phyloP scores from a whole-genome alignment of 2,888 invertebrate species.

The Tachina fera region DNA sequence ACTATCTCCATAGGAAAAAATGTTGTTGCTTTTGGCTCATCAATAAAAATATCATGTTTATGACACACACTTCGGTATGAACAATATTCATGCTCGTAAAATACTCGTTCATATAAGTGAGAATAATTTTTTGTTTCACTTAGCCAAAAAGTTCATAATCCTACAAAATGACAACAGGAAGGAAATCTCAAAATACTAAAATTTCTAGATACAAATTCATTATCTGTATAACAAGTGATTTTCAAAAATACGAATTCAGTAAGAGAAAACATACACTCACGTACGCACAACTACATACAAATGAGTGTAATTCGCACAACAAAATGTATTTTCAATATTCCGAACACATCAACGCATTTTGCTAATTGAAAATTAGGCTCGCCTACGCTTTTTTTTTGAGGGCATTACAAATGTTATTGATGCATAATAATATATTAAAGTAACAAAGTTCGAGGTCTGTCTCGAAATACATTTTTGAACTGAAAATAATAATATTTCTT shows the following conservation, averaged over 20 bases:
- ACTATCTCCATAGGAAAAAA: slow-evolving; percentile 9
- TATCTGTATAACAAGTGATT: slow-evolving; percentile 46
- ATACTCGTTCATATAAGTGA: slow-evolving; percentile 10
- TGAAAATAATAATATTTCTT: neutral
- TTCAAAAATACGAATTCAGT: slow-evolving; percentile 17
- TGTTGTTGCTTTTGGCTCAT: slow-evolving; percentile 40
- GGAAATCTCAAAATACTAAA: slow-evolving; percentile 65
- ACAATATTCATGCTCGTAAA: neutral
- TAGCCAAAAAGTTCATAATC: slow-evolving; percentile 16
- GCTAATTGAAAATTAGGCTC: slow-evolving; percentile 77
- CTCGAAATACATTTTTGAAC: neutral
- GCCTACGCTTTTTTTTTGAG: slow-evolving; percentile 6
- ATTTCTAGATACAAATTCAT: slow-evolving; percentile 57
- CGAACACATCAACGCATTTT: slow-evolving; percentile 66
- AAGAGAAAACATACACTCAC: slow-evolving; percentile 14
- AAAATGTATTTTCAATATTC: slow-evolving; percentile 68
- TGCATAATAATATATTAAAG: slow-evolving; percentile 41
- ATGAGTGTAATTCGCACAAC: neutral
- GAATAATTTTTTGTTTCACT: slow-evolving; percentile 1
- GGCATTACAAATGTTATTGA: slow-evolving; percentile 47
- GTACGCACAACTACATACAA: neutral
- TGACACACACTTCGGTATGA: slow-evolving; percentile 54
- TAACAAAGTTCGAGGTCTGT: slow-evolving; percentile 19
- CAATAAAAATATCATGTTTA: slow-evolving; percentile 69
- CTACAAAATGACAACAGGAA: slow-evolving; percentile 51